Evolutionary conservation across 2,113 vertebrate species (phyloP), one percentile per base, ranked within the genome.

Genomic region (Clarias magur): DNA sequence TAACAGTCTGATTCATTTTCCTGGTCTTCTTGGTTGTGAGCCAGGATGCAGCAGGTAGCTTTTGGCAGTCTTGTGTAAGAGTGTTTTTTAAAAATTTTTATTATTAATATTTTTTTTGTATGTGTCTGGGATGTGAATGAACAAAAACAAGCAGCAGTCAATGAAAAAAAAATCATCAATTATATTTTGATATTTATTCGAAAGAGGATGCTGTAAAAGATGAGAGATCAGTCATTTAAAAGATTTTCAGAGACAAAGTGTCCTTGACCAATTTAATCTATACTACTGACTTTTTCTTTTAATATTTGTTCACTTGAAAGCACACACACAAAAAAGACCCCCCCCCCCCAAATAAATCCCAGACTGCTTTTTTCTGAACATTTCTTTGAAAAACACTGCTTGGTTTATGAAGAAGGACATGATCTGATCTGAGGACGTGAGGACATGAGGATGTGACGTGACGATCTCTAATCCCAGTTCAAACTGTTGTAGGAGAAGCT

Each of bases 341-440:
- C n/a, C n/a, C n/a, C n/a, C n/a, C n/a, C n/a, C n/a, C n/a, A n/a
- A n/a, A 21, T 21, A 4, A 80, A 76, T 86, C 78, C 25, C 62
- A 75, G 86, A 88, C 59, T 73, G 63, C 65, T 84, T 88, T 91
- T 87, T 91, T 91, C 75, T 59, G 82, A 56, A 82, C 59, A 60
- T 87, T 86, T 75, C 70, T 84, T 91, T 91, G 70, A 89, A 89
- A 91, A 85, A 86, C 90, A 88, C 89, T 87, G 90, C 89, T 91
- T 89, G 83, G 89, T 90, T 91, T 82, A 83, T 90, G 62, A 90
- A 59, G 48, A 42, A 90, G 75, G 86, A 89, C 63, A 72, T 87
- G 80, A 85, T n/a, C 57, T 87, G 80, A 85, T n/a, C 57, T 85
- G 56, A 68, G n/a, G 76, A 57, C 25, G 78, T 59, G 78, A 79